phyloP scores from a whole-genome alignment of 2,113 vertebrate species.

The Macrotis lagotis region DNA sequence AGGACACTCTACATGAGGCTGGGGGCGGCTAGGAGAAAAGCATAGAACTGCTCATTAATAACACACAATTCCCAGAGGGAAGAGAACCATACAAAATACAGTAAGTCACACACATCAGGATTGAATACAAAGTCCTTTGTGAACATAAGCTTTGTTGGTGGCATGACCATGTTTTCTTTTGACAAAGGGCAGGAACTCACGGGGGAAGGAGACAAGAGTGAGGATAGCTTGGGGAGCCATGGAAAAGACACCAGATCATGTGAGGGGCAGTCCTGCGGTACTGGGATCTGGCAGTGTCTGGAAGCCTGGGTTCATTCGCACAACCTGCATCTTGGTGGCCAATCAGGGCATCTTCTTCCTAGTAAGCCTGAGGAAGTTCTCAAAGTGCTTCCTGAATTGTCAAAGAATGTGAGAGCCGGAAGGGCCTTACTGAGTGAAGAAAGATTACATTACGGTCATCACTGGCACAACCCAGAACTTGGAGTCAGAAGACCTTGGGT shows the following conservation, averaged over 20 bases:
- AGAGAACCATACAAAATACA: conserved; percentile 74
- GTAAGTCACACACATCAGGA: conserved; percentile 73
- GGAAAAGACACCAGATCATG: too few species aligned
- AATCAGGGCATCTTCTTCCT: neutral
- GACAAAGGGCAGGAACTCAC: conserved; percentile 68
- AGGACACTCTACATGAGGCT: conserved; percentile 51
- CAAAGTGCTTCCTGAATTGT: neutral
- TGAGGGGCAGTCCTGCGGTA: neutral
- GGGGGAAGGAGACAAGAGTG: conserved; percentile 4
- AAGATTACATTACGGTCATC: neutral
- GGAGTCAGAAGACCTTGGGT: neutral
- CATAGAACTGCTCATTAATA: conserved; percentile 80
- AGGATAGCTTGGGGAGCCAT: conserved; percentile 1
- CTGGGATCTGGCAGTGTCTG: neutral
- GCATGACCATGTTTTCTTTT: conserved; percentile 25
- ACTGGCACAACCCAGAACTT: neutral
- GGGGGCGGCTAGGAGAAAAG: conserved; percentile 62
- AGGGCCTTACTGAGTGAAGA: neutral
- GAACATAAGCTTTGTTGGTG: conserved; percentile 46
- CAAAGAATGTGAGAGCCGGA: neutral
- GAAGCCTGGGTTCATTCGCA: neutral
- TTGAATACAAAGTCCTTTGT: conserved; percentile 70
- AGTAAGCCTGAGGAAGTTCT: neutral
- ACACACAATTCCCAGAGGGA: conserved; percentile 79
- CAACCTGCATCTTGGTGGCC: neutral